phyloP scores from a whole-genome alignment of 2,113 vertebrate species.

The Dipodomys ordii region DNA sequence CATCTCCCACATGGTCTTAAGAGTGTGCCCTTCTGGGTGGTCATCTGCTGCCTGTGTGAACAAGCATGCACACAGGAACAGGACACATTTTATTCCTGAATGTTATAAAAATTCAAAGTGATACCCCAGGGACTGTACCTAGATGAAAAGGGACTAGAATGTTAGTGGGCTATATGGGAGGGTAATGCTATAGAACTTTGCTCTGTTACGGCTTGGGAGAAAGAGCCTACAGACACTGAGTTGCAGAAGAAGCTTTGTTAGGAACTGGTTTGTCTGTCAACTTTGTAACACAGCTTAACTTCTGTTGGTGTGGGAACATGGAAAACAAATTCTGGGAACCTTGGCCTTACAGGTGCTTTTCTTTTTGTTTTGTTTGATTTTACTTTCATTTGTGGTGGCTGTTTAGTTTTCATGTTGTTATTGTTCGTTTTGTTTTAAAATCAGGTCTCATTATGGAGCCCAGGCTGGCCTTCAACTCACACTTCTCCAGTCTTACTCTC shows the following conservation, averaged over 20 bases:
- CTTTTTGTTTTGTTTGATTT: no score
- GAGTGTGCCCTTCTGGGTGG: background rate
- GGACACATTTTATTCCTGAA: constrained; percentile 7
- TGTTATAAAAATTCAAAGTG: constrained; percentile 7
- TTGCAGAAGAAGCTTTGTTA: background rate
- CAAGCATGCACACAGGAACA: background rate
- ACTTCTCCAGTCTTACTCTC: no score
- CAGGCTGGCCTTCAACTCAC: no score
- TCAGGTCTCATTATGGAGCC: no score
- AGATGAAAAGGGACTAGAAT: background rate
- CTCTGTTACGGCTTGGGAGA: background rate
- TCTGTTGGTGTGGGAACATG: background rate
- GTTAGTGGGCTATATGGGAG: constrained; percentile 30
- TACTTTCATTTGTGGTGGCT: no score
- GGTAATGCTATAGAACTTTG: constrained; percentile 12
- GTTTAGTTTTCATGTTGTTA: no score
- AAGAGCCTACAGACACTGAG: background rate
- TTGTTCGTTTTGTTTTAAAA: no score
- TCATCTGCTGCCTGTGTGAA: background rate
- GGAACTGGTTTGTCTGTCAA: background rate
- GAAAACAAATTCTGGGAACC: background rate
- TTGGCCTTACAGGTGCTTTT: background rate
- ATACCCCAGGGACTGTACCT: background rate
- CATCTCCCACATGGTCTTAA: background rate
- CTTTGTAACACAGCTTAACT: background rate